These are phyloP conservation scores for Oreohelix idahoensis DNA, from an alignment of 1,140 invertebrate species.

Conservation along the genomic window DNA sequence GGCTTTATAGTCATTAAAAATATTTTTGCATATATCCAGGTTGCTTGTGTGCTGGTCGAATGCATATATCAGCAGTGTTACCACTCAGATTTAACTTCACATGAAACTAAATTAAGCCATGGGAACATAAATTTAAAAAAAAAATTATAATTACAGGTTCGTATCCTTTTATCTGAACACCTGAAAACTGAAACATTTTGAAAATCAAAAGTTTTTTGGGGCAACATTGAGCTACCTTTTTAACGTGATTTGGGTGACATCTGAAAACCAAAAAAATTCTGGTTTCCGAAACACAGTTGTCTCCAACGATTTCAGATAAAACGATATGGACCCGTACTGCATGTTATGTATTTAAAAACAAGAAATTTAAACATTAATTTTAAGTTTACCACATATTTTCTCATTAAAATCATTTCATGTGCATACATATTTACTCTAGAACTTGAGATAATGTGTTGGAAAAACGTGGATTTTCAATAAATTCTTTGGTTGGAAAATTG, in stretches of 20 bases:
- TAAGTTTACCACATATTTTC: no score
- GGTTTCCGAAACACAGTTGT: no score
- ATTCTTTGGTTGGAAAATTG: not conserved
- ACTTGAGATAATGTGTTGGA: not conserved
- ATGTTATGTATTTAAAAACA: not conserved
- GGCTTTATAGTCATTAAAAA: not conserved
- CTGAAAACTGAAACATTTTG: no score
- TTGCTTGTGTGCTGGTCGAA: conserved; percentile 22
- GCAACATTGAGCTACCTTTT: no score
- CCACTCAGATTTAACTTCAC: conserved; percentile 2
- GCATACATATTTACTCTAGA: not conserved
- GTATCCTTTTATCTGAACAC: no score
- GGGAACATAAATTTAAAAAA: not conserved
- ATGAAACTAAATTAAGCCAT: not conserved
- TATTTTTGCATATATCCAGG: conserved; percentile 30
- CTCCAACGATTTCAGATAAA: no score
- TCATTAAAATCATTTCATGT: no score
- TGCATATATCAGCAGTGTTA: conserved; percentile 36
- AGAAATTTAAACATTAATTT: not conserved
- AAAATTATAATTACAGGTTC: no score
- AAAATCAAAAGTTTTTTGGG: no score
- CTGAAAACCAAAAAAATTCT: no score
- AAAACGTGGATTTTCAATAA: not conserved
- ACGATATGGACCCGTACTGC: no score
- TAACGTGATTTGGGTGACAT: no score